Conservation (phyloP, 2,888 invertebrate genomes). For the Rhyacophila evoluta region DNA sequence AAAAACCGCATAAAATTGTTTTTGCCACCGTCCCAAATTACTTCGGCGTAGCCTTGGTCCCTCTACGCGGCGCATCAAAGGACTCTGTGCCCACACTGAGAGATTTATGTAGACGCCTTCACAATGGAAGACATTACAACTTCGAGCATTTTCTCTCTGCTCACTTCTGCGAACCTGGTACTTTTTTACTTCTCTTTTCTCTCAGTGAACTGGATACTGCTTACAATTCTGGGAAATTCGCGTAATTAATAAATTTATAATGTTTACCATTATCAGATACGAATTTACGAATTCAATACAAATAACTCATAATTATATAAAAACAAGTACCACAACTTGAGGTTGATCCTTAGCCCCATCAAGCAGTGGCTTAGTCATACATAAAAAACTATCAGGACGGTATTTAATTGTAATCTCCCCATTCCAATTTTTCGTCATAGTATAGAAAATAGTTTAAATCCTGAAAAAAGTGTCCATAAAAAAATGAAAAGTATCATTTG, state of each 20-base stretch:
- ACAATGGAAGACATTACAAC: slow-evolving; percentile 52
- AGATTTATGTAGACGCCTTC: slow-evolving; percentile 48
- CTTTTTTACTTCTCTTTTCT: slow-evolving; percentile 15
- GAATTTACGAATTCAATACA: too few species aligned
- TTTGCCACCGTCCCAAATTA: neutral
- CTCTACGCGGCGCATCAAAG: slow-evolving; percentile 41
- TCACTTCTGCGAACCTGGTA: slow-evolving; percentile 50
- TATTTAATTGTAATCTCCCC: too few species aligned
- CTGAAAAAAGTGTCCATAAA: too few species aligned
- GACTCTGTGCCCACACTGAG: slow-evolving; percentile 44
- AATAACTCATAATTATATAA: too few species aligned
- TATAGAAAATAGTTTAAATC: too few species aligned
- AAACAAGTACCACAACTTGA: too few species aligned
- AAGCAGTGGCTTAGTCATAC: too few species aligned
- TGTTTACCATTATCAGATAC: neutral
- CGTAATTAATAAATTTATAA: slow-evolving; percentile 10
- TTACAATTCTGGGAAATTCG: neutral
- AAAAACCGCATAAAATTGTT: neutral
- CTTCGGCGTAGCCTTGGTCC: neutral
- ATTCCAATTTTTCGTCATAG: too few species aligned
- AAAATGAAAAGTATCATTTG: too few species aligned
- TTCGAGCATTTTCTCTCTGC: slow-evolving; percentile 34
- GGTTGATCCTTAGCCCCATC: too few species aligned
- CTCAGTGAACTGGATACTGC: neutral
- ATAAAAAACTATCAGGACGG: too few species aligned